Conservation (phyloP, 35 echinoderm and acorn worm species). For the Heliocidaris erythrogramma region DNA sequence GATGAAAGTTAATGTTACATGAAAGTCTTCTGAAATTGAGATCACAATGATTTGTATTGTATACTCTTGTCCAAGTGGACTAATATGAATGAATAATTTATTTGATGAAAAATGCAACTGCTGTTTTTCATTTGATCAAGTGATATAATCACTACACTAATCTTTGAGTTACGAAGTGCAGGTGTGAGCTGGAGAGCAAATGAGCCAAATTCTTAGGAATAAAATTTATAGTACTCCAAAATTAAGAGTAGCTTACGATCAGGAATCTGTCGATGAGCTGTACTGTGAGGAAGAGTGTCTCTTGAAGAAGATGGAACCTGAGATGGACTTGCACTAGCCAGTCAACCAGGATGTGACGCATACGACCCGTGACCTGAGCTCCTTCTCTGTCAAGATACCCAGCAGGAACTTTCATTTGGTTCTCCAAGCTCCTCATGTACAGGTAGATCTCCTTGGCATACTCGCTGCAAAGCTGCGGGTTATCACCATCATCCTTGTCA, state of each 20-base stretch:
- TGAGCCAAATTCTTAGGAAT: too few relatives aligned
- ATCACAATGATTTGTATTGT: too few relatives aligned
- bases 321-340: slow-evolving; percentile 98
- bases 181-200: too few relatives aligned
- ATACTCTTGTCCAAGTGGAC: too few relatives aligned
- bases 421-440: slow-evolving; percentile 92
- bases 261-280: slow-evolving; percentile 94
- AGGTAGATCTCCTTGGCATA: slow-evolving; percentile 98
- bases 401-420: slow-evolving; percentile 66
- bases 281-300: slow-evolving; percentile 93
- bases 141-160: too few relatives aligned
- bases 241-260: slow-evolving; percentile 53
- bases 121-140: too few relatives aligned
- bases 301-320: slow-evolving; percentile 93
- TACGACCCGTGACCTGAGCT: slow-evolving; percentile 68
- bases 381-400: slow-evolving; percentile 82
- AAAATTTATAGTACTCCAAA: too few relatives aligned
- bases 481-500: slow-evolving; percentile 84
- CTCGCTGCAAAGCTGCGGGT: slow-evolving; percentile 93
- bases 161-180: too few relatives aligned
- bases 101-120: too few relatives aligned
- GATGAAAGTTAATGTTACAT: too few relatives aligned
- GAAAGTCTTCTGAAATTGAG: too few relatives aligned
- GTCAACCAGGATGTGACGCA: slow-evolving; percentile 91
- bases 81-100: too few relatives aligned